A percentile compares a stretch with the other conserved stretches of the same genome.
These are phyloP conservation scores for Meles meles DNA, from an alignment of 2,113 vertebrate species.

Conservation along the genomic window DNA sequence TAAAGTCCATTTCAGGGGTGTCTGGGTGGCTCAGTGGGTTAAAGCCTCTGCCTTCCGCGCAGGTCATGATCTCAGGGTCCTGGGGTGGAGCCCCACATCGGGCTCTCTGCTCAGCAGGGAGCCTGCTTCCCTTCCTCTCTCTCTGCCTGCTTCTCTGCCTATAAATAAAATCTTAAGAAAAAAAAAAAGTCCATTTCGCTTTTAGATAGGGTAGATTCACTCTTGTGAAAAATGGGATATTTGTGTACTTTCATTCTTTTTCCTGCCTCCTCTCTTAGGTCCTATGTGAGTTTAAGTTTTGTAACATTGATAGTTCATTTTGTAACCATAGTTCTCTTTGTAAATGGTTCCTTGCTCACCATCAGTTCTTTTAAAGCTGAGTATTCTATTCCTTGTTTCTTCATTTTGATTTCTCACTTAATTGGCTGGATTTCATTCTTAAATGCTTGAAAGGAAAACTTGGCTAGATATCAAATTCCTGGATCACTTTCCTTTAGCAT, in stretches of 20 bases:
- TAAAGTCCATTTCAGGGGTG: neutral
- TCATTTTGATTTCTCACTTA: slow-evolving; percentile 3
- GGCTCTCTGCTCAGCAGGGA: no score
- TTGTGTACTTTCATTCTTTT: no score
- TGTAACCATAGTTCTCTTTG: neutral
- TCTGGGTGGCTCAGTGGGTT: no score
- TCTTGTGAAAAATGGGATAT: neutral
- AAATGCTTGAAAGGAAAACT: slow-evolving; percentile 9
- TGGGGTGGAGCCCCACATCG: no score
- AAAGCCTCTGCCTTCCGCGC: no score
- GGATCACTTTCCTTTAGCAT: neutral
- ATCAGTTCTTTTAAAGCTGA: neutral
- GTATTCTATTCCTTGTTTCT: neutral
- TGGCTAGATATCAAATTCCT: neutral
- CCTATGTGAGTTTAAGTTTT: neutral
- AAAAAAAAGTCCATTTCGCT: neutral
- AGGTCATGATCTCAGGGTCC: no score
- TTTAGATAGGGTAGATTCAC: neutral
- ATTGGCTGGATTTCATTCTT: slow-evolving; percentile 28
- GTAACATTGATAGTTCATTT: neutral
- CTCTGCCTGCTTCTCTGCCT: no score
- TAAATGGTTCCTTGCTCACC: neutral
- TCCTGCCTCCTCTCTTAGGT: neutral
- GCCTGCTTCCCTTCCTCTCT: no score
- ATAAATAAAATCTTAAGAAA: no score